Conservation (phyloP, 2,888 invertebrate genomes). For the Drosophila demipolita region DNA sequence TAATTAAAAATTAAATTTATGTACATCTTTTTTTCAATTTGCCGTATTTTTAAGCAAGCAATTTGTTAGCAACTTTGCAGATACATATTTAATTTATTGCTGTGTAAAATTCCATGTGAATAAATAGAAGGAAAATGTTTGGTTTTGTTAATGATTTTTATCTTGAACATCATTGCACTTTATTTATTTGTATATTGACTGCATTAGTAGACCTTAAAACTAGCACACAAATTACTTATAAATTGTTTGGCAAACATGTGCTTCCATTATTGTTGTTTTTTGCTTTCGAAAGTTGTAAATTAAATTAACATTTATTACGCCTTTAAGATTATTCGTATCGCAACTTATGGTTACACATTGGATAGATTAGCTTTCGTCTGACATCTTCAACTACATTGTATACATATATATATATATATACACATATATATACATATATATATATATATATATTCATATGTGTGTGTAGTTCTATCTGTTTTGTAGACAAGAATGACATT, state of each 20-base stretch:
- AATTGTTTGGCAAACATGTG: constrained; percentile 38
- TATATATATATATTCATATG: neutral
- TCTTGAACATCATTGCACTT: constrained; percentile 70
- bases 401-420: too few species aligned
- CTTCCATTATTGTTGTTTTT: constrained; percentile 29
- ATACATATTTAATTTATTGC: neutral
- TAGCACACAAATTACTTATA: constrained; percentile 42
- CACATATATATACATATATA: neutral
- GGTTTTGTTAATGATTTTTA: constrained; percentile 33
- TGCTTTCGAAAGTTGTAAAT: constrained; percentile 35
- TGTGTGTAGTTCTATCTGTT: neutral
- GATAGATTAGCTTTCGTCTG: constrained; percentile 55
- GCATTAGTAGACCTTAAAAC: constrained; percentile 67
- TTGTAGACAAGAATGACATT: constrained; percentile 1
- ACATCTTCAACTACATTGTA: constrained; percentile 22
- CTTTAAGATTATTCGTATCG: constrained; percentile 41
- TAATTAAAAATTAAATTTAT: constrained; percentile 24
- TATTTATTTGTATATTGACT: constrained; percentile 68
- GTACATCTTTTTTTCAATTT: neutral
- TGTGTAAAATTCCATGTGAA: neutral
- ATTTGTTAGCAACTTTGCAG: constrained; percentile 4
- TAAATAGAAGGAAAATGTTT: constrained; percentile 2
- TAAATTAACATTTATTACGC: constrained; percentile 37
- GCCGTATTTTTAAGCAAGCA: neutral
- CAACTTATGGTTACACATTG: constrained; percentile 35